phyloP scores from a whole-genome alignment of 2,797 vertebrate genomes.

The Ctenopoma multispine region DNA sequence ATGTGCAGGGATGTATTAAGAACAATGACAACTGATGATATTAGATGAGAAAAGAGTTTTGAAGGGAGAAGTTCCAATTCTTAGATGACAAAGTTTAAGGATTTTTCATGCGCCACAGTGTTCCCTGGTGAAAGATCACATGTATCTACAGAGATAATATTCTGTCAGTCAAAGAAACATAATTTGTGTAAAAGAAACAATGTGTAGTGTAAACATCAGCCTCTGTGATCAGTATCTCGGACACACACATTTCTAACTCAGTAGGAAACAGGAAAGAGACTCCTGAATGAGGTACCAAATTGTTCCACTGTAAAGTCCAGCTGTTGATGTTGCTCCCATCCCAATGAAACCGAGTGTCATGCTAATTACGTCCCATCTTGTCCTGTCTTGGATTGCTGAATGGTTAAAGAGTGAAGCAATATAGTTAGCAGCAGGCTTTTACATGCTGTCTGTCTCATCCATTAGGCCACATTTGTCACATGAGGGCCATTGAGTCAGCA shows the following conservation, averaged over 20 bases:
- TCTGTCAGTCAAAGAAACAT: background rate
- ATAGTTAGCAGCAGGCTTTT: constrained; percentile 79
- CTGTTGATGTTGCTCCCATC: constrained; percentile 60
- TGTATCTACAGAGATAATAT: background rate
- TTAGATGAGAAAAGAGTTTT: background rate
- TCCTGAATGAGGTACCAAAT: constrained; percentile 62
- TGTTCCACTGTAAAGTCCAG: constrained; percentile 74
- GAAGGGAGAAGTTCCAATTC: background rate
- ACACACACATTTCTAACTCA: constrained; percentile 32
- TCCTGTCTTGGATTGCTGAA: constrained; percentile 69
- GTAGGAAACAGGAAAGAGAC: constrained; percentile 62
- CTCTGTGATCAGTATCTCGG: constrained; percentile 9
- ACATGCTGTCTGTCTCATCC: constrained; percentile 80
- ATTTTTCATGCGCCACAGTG: background rate
- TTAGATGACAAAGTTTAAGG: too few relatives aligned
- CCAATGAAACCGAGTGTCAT: constrained; percentile 63
- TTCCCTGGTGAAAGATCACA: background rate
- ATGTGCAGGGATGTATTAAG: background rate
- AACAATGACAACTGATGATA: background rate
- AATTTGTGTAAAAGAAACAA: too few relatives aligned
- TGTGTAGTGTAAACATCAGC: background rate
- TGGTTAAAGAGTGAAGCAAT: constrained; percentile 66
- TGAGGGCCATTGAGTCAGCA: constrained; percentile 80
- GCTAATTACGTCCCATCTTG: constrained; percentile 74
- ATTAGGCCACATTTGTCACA: constrained; percentile 85